Conservation (phyloP, 2,888 invertebrate genomes). For the Desoria tigrina region DNA sequence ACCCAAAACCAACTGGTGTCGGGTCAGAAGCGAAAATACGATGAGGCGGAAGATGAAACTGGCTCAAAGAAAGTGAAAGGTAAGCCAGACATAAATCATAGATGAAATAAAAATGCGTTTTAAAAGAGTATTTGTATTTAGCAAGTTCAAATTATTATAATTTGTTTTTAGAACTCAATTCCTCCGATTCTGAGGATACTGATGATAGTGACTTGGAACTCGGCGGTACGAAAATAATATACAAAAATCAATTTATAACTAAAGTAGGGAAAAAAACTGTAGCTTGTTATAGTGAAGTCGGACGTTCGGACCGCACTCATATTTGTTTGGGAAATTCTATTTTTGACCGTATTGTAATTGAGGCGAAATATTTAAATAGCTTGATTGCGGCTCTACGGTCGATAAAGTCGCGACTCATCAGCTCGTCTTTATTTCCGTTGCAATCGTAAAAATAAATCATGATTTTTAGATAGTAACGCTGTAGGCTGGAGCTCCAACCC, state of each 20-base stretch:
- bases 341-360: neutral
- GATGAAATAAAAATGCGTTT: neutral
- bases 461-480: too few species aligned
- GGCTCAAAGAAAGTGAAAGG: neutral
- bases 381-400: neutral
- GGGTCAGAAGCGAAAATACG: neutral
- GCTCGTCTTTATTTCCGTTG: too few species aligned
- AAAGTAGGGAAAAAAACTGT: neutral
- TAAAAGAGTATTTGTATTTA: neutral
- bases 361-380: neutral
- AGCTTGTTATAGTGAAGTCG: neutral
- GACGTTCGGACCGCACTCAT: neutral
- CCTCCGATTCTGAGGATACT: neutral
- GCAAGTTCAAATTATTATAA: neutral
- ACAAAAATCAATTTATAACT: neutral
- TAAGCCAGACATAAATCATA: neutral
- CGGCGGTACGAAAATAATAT: neutral
- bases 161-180: neutral
- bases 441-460: too few species aligned
- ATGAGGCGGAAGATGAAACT: neutral
- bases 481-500: too few species aligned
- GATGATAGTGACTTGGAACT: neutral
- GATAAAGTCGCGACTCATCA: neutral
- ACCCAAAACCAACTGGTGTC: too few species aligned
- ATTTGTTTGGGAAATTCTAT: neutral